phyloP scores from a whole-genome alignment of 2,888 invertebrate species.

The Pammene aurita region DNA sequence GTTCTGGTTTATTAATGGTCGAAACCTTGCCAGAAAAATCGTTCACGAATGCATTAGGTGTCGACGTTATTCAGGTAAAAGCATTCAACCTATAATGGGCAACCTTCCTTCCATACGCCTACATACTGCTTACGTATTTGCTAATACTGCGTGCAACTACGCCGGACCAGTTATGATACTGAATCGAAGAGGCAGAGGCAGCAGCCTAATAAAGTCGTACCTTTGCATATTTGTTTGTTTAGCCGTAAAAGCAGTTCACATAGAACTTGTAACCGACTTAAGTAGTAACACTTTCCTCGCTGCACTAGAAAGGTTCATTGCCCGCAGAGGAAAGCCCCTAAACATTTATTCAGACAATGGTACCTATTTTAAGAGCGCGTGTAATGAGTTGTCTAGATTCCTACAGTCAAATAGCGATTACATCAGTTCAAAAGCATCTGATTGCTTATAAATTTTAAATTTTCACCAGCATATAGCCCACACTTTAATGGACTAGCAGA shows the following conservation, averaged over 20 bases:
- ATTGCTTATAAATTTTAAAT: not conserved
- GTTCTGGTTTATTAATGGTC: not conserved
- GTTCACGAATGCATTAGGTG: not conserved
- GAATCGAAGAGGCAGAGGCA: not conserved
- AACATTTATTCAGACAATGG: slow-evolving; percentile 1
- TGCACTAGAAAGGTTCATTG: not conserved
- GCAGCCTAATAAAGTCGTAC: not conserved
- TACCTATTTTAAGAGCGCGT: not conserved
- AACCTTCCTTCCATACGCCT: not conserved
- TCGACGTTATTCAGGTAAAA: not conserved
- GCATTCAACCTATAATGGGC: slow-evolving; percentile 2
- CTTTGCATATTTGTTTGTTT: slow-evolving; percentile 10
- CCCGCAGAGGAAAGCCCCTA: slow-evolving; percentile 3
- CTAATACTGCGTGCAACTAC: not conserved
- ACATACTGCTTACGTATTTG: not conserved
- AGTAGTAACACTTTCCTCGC: slow-evolving; percentile 1
- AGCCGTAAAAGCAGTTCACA: not conserved
- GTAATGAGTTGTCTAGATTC: not conserved
- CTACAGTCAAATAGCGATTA: not conserved
- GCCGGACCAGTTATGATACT: not conserved
- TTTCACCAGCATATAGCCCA: slow-evolving; percentile 2
- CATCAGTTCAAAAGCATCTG: not conserved
- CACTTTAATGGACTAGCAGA: slow-evolving; percentile 6
- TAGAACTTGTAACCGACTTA: slow-evolving; percentile 7
- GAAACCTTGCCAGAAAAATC: not conserved